Base-by-base conservation (phyloP, 2,113 vertebrate genomes). In the Sturnira hondurensis region DNA sequence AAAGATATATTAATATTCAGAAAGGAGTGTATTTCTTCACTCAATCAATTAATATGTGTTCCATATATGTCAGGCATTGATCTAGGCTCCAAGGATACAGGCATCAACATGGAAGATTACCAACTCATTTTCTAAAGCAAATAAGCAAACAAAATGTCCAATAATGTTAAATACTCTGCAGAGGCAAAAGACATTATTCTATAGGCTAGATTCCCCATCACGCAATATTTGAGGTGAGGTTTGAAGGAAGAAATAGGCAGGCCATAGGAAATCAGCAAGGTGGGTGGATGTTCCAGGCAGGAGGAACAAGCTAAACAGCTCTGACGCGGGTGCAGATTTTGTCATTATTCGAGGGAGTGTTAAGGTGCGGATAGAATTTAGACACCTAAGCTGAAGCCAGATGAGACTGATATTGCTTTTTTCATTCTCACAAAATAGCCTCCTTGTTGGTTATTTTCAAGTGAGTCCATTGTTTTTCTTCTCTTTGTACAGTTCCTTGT, bases 401-500 rank as follows among this genome's bases (percentile, higher is more conserved):
- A 70, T 71, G 36, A 94, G n/a, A 67, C 24, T 71, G 33, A 24
- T 61, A 61, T 20, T 95, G 45, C 24, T 31, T 70, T 84, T 33
- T 68, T 76, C 24, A 33, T 91, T 45, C 6, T 47, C 45, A 77
- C 16, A 65, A 86, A 65, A 80, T 4, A 19, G 5, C 38, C 91
- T 82, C 5, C 15, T 88, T 56, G 41, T 90, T 95, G 43, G 67
- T 73, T 96, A 80, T 84, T 92, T 87, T 58, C 87, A 50, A 88
- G 38, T 52, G 31, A 58, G 36, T 67, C n/a, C 78, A 86, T 38
- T 86, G 5, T 93, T 85, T 85, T 81, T 45, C 38, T 89, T n/a
- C 16, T 92, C 70, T 95, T 85, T 80, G 92, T 95, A 54, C 26
- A 70, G 50, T 71, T 95, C 58, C 95, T 95, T 87, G 52, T 77